A percentile compares a stretch with the other conserved stretches of the same genome.
Conservation (phyloP, 2,888 invertebrate species). For the Tetragnatha montana region DNA sequence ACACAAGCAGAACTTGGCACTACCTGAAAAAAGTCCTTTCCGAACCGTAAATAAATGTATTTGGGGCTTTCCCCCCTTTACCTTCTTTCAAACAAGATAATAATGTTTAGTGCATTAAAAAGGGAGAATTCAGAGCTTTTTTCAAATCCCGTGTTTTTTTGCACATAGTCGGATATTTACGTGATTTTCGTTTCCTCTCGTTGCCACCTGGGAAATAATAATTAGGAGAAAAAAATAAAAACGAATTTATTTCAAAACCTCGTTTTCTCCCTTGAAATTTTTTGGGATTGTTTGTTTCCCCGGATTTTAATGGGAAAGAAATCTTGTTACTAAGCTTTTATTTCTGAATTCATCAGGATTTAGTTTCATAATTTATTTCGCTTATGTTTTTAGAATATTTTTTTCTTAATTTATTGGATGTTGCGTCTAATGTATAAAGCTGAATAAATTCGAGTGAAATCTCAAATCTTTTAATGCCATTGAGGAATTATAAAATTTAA, state of each 20-base stretch:
- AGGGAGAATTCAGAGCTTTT: slow-evolving; percentile 12
- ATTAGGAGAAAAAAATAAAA: slow-evolving; percentile 26
- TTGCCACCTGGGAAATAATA: slow-evolving; percentile 18
- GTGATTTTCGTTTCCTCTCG: slow-evolving; percentile 30
- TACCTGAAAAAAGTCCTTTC: no score
- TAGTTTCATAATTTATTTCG: not conserved
- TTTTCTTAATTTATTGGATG: no score
- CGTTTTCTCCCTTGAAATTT: not conserved
- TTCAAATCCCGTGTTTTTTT: slow-evolving; percentile 2
- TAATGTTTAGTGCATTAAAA: slow-evolving; percentile 39
- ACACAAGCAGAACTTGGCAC: no score
- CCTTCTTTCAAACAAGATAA: slow-evolving; percentile 47
- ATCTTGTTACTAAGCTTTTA: not conserved
- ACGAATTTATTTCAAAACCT: slow-evolving; percentile 54
- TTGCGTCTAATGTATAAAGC: no score
- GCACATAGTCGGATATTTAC: slow-evolving; percentile 22
- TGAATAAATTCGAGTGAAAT: no score
- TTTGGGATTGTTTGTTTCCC: not conserved
- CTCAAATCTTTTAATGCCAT: no score
- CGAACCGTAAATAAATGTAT: not conserved
- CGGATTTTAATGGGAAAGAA: not conserved
- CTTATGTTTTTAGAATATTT: not conserved
- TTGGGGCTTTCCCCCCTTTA: slow-evolving; percentile 13
- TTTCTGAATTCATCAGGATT: not conserved
- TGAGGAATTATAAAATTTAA: no score